Percentiles rank a stretch among this genome's conserved stretches.
Evolutionary conservation across 2,113 vertebrate species (phyloP).

Genomic region (Scalopus aquaticus): DNA sequence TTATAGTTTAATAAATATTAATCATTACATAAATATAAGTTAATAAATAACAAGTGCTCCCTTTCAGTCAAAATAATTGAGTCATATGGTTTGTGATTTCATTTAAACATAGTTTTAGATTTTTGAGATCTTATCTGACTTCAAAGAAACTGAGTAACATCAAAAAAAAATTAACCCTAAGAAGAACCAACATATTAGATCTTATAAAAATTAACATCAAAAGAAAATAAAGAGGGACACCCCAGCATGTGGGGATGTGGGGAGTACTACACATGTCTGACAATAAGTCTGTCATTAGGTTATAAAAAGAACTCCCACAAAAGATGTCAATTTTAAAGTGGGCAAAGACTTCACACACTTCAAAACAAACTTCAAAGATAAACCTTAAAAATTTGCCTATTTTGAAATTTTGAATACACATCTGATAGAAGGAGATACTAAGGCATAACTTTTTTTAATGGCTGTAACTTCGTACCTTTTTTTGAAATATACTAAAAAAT

Average conservation of each 20-base stretch:
- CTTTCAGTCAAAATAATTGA: conserved; percentile 7
- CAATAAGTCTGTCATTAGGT: not conserved
- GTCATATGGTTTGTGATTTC: not conserved
- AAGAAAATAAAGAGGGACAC: not conserved
- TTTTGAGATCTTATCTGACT: conserved; percentile 9
- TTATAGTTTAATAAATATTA: no score
- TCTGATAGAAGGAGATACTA: not conserved
- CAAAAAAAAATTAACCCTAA: not conserved
- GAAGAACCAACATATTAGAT: not conserved
- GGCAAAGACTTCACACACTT: not conserved
- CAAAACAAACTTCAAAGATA: conserved; percentile 41
- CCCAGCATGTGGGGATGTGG: not conserved
- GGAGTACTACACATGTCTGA: not conserved
- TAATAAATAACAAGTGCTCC: not conserved
- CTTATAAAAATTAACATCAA: conserved; percentile 5
- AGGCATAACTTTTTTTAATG: not conserved
- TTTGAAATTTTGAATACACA: not conserved
- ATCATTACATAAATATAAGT: no score
- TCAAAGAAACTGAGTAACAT: conserved; percentile 41
- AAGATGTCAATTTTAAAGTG: not conserved
- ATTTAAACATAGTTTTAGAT: not conserved
- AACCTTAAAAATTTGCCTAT: not conserved
- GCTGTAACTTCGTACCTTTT: not conserved
- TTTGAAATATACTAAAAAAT: conserved; percentile 1
- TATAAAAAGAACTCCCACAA: conserved; percentile 11